These are phyloP conservation scores for Melitaea cinxia DNA, from an alignment of 1,140 invertebrate genomes.

Conservation along the genomic window DNA sequence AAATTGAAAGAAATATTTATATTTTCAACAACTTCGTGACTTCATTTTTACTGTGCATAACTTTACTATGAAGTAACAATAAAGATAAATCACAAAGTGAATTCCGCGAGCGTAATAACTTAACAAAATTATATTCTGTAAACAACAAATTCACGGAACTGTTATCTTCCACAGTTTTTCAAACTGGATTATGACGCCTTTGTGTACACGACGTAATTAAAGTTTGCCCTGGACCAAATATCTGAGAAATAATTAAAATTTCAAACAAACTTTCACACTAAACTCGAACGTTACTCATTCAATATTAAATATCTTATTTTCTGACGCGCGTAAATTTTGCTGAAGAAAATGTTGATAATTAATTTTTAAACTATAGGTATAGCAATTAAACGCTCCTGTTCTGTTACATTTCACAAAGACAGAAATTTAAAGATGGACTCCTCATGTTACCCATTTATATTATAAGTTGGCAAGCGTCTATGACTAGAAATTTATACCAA, in stretches of 20 bases:
- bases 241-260: conserved; percentile 55
- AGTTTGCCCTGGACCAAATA: conserved; percentile 53
- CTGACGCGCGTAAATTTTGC: not conserved
- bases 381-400: too few species aligned
- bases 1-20: too few species aligned
- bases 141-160: conserved; percentile 16
- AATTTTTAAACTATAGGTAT: not conserved
- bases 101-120: not conserved
- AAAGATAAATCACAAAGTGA: too few species aligned
- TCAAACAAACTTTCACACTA: conserved; percentile 51
- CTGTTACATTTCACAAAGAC: too few species aligned
- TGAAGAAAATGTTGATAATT: too few species aligned
- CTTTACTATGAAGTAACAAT: too few species aligned
- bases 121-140: conserved; percentile 16
- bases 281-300: conserved; percentile 37
- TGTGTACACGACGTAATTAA: conserved; percentile 59
- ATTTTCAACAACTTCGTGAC: too few species aligned
- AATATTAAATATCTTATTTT: conserved; percentile 38
- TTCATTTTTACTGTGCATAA: too few species aligned
- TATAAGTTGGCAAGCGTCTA: too few species aligned
- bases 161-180: conserved; percentile 28
- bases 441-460: too few species aligned
- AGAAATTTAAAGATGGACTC: too few species aligned
- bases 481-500: too few species aligned
- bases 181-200: conserved; percentile 45